Base-by-base conservation (phyloP, 2,797 vertebrate genomes). In the Spatula clypeata region DNA sequence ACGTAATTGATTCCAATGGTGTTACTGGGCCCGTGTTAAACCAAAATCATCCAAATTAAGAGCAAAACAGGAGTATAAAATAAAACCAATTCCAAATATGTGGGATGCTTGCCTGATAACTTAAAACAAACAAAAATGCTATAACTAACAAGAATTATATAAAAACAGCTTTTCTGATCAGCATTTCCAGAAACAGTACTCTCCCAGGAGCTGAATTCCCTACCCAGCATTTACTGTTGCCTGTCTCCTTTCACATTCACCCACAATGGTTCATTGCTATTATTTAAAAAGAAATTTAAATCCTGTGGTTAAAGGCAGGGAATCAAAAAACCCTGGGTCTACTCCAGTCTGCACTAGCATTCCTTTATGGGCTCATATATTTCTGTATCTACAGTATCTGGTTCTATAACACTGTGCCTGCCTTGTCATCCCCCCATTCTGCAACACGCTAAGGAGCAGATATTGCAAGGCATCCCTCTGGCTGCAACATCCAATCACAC, bases 251-350 rank as follows among this genome's bases (percentile, higher is more conserved):
- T 96, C 91, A 92, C 64, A 89, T 29, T 51, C 69, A 86, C 61
- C 65, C 94, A 81, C 79, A 92, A 83, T 12, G 14, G 49, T 83
- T 86, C 69, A 32, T 58, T 80, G 81, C 24, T 84, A 70, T 85
- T 95, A 91, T 86, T 94, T 89, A 77, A 91, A 85, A 91, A 69
- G 67, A 75, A 26, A 66, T 83, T 94, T 83, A 65, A 72, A 58
- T 88, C 49, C 42, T 94, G 72, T 76, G 54, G 76, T 66, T 88
- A 88, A 93, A 97, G 64, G 58, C 66, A 76, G 67, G 49, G 73
- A 91, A 62, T 69, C 62, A 93, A 66, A 86, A 94, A 84, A 94
- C 36, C 8, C 1, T 92, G 82, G 31, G 70, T 73, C 54, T 79
- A 62, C 44, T 86, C 66, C 89, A 91, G 47, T 69, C 75, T 47